Base-by-base conservation (phyloP, 1,140 invertebrate genomes). In the Scaptomyza hsui region DNA sequence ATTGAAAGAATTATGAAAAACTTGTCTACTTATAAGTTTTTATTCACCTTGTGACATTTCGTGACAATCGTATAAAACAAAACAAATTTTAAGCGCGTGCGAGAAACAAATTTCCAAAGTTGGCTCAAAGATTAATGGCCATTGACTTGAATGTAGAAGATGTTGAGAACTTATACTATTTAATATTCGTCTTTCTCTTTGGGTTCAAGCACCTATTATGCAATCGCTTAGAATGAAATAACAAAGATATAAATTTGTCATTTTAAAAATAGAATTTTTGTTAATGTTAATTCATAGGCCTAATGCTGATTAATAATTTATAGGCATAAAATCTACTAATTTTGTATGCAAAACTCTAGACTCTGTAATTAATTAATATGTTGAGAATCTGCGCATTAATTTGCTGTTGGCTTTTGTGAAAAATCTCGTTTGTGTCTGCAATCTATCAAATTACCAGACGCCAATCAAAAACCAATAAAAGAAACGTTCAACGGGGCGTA, bases 41-140 rank as follows among this genome's bases (percentile, higher is more conserved):
- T 18, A 61, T 75, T 76, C 35, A 76, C 53, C 76, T 72, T 67
- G 62, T 79, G 80, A 63, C 76, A 79, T 80, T 86, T 85, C 18
- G n/a, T n/a, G n/a, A n/a, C 7, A 13, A 18, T 5, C 32, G 18
- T 21, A 52, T 12, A 39, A 0, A 45, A 29, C 6, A 44, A 55
- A 53, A 53, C 68, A 63, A 63, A 57, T 53, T n/a, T n/a, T n/a
- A 57, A 15, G 35, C 61, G 60, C 79, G 65, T 75, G 79, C n/a
- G 47, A 53, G 2, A n/a, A 35, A 42, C 32, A 32, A 35, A 35
- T 49, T 60, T 37, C 60, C 53, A 45, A 26, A 48, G 13, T 49
- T 68, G 52, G 26, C 26, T 16, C 15, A 39, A 67, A 72, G 59
- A 70, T 65, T 45, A 57, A 73, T 82, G 69, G 15, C 42, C 21